These are phyloP conservation scores for Platypus cylindrus DNA, from an alignment of 2,888 invertebrate genomes.

Conservation along the genomic window DNA sequence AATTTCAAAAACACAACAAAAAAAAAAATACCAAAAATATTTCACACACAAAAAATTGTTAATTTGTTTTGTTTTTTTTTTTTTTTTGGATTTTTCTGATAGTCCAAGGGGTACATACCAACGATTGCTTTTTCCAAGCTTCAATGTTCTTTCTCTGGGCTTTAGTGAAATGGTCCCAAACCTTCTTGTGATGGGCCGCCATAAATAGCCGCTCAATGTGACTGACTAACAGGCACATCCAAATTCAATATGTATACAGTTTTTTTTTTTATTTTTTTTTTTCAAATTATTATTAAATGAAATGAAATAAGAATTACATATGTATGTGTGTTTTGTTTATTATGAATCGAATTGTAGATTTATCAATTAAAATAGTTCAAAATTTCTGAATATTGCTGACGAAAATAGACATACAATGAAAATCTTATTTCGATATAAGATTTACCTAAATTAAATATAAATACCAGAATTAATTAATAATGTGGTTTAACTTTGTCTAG, in stretches of 20 bases:
- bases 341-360: neutral
- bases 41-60: slow-evolving; percentile 2
- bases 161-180: slow-evolving; percentile 99
- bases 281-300: neutral
- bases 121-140: slow-evolving; percentile 92
- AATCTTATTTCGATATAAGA: too few relatives aligned
- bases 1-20: too few relatives aligned
- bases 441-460: too few relatives aligned
- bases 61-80: neutral
- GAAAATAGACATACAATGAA: too few relatives aligned
- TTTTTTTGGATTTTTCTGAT: too few relatives aligned
- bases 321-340: neutral
- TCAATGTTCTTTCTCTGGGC: slow-evolving; percentile 98
- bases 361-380: neutral
- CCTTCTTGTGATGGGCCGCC: slow-evolving; percentile 93
- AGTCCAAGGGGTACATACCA: slow-evolving; percentile 53
- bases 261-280: neutral
- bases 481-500: too few relatives aligned
- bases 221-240: slow-evolving; percentile 68
- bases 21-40: too few relatives aligned
- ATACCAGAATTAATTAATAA: too few relatives aligned
- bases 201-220: slow-evolving; percentile 97
- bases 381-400: too few relatives aligned
- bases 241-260: slow-evolving; percentile 22
- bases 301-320: neutral